Conservation (phyloP, 2,888 invertebrate genomes). For the Cantharis flavilabris region DNA sequence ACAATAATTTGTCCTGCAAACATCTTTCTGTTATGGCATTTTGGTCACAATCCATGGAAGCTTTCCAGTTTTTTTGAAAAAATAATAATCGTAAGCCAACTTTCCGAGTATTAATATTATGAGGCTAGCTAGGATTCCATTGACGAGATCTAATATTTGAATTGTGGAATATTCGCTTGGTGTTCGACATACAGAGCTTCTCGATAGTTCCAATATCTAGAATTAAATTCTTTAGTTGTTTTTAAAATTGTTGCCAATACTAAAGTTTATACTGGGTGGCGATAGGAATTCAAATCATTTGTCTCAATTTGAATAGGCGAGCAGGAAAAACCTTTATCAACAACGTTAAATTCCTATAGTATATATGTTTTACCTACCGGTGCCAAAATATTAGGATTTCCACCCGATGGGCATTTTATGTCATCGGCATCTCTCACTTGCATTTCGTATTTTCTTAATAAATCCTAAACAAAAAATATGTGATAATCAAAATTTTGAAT, state of each 20-base stretch:
- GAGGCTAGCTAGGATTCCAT: constrained; percentile 68
- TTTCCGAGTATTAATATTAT: constrained; percentile 75
- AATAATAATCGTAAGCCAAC: constrained; percentile 80
- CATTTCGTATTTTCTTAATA: constrained; percentile 69
- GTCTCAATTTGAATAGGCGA: no score
- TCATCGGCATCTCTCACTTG: constrained; percentile 72
- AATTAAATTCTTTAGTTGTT: constrained; percentile 42
- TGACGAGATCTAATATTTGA: constrained; percentile 74
- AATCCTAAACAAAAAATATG: constrained; percentile 44
- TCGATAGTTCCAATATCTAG: constrained; percentile 70
- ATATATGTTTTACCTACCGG: constrained; percentile 64
- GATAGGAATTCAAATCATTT: neutral
- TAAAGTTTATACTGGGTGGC: no score
- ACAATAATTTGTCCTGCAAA: neutral
- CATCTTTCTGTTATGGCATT: constrained; percentile 62
- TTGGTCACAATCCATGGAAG: constrained; percentile 84
- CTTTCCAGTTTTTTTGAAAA: constrained; percentile 77
- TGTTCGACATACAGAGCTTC: constrained; percentile 70
- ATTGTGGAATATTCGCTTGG: constrained; percentile 59
- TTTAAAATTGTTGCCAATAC: no score
- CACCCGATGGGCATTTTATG: constrained; percentile 69
- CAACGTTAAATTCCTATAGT: no score
- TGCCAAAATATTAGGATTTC: constrained; percentile 65
- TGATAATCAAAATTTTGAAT: neutral
- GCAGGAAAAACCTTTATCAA: no score